These are phyloP conservation scores for Catharus fuscescens DNA, from an alignment of 2,113 vertebrate species.

Conservation along the genomic window DNA sequence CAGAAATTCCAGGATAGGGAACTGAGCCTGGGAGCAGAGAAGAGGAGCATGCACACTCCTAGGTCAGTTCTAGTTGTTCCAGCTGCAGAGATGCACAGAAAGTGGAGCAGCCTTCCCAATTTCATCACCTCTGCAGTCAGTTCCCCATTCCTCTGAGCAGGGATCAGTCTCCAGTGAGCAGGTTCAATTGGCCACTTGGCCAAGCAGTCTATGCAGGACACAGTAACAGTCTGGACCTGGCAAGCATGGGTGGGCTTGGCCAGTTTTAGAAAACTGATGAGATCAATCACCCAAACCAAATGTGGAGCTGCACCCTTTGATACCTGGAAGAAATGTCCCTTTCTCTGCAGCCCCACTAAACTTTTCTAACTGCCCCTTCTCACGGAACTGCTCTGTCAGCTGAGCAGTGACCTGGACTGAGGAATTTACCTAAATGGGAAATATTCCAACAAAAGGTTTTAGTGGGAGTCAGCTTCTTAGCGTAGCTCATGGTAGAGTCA, in stretches of 20 bases:
- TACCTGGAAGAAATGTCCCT: not conserved
- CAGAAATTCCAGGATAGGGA: not conserved
- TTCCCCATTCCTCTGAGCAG: not conserved
- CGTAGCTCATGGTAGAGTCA: not conserved
- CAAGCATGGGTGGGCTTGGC: not conserved
- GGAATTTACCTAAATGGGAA: not conserved
- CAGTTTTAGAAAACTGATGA: not conserved
- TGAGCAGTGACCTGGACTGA: not conserved
- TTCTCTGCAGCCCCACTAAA: not conserved
- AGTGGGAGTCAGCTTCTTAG: not conserved
- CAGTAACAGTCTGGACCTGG: not conserved
- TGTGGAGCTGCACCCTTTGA: not conserved
- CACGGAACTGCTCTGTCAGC: not conserved
- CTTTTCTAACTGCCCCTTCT: not conserved
- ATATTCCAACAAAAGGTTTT: not conserved
- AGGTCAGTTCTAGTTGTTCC: not conserved
- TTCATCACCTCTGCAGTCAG: not conserved
- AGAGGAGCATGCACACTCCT: too few relatives aligned
- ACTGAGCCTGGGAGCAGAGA: not conserved
- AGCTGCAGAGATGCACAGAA: not conserved
- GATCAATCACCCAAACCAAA: not conserved
- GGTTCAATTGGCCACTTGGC: not conserved
- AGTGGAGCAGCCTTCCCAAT: not conserved
- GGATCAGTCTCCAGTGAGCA: not conserved
- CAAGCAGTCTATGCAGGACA: not conserved